Evolutionary conservation across 1,140 invertebrate species (phyloP).

Genomic region (Heliconius himera): DNA sequence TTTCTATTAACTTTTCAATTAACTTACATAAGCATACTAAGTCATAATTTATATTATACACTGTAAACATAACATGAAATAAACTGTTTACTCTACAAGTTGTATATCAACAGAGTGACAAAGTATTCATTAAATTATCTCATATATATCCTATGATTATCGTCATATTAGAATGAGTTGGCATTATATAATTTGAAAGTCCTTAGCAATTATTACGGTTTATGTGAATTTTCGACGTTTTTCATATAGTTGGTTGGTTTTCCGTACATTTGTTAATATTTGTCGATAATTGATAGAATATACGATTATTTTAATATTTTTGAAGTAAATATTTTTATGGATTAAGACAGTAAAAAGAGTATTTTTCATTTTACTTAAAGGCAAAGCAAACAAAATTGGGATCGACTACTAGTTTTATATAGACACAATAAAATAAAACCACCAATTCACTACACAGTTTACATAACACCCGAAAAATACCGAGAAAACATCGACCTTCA

Average conservation of each 20-base stretch:
- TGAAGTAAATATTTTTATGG: too few species aligned
- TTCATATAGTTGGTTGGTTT: not conserved
- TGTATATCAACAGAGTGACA: not conserved
- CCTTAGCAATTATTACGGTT: not conserved
- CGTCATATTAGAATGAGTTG: not conserved
- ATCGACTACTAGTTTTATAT: not conserved
- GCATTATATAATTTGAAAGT: not conserved
- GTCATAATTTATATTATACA: not conserved
- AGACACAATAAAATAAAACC: not conserved
- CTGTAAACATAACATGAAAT: not conserved
- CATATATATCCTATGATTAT: not conserved
- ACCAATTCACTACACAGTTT: not conserved
- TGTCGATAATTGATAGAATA: not conserved
- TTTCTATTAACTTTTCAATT: not conserved
- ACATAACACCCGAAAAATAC: slow-evolving; percentile 12
- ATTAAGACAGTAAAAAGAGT: too few species aligned
- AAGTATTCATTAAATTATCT: not conserved
- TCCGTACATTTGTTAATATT: not conserved
- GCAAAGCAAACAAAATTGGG: too few species aligned
- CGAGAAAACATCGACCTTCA: slow-evolving; percentile 22
- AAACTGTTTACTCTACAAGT: not conserved
- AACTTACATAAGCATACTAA: not conserved
- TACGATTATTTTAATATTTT: too few species aligned
- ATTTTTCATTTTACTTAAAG: too few species aligned
- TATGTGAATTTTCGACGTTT: not conserved